Percentiles rank a stretch among this genome's conserved stretches.
These are phyloP conservation scores for Saguinus imperator DNA, from an alignment of 2,113 vertebrate genomes.

Conservation along the genomic window DNA sequence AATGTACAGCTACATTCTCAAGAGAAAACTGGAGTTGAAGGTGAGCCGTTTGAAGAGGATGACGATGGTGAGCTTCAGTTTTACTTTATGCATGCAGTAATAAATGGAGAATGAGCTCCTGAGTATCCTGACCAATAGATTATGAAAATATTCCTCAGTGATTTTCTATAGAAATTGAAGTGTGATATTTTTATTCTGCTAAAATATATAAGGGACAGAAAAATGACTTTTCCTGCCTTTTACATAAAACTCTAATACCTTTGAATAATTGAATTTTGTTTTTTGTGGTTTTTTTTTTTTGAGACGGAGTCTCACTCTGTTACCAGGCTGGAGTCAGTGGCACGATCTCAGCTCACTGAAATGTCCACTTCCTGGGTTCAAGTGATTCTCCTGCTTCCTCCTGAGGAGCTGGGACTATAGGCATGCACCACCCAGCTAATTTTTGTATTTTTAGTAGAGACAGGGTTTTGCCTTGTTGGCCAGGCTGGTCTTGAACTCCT, in stretches of 20 bases:
- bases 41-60: slow-evolving; percentile 63
- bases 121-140: not conserved
- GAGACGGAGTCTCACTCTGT: too few relatives aligned
- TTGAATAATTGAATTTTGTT: slow-evolving; percentile 34
- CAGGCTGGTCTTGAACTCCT: too few relatives aligned
- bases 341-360: too few relatives aligned
- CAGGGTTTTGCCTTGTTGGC: too few relatives aligned
- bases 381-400: too few relatives aligned
- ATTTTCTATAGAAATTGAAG: slow-evolving; percentile 26
- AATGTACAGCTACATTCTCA: slow-evolving; percentile 63
- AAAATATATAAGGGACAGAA: slow-evolving; percentile 35
- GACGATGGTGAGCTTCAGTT: slow-evolving; percentile 78
- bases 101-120: slow-evolving; percentile 27
- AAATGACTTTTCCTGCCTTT: slow-evolving; percentile 49
- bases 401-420: too few relatives aligned
- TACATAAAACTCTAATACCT: slow-evolving; percentile 43
- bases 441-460: too few relatives aligned
- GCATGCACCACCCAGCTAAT: too few relatives aligned
- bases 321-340: too few relatives aligned
- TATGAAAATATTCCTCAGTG: slow-evolving; percentile 17
- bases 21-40: slow-evolving; percentile 67
- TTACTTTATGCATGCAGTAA: slow-evolving; percentile 23
- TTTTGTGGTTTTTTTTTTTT: too few relatives aligned
- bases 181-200: not conserved
- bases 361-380: too few relatives aligned